These are phyloP conservation scores for Sceloporus tristichus DNA, from an alignment of 2,113 vertebrate genomes.

Conservation along the genomic window DNA sequence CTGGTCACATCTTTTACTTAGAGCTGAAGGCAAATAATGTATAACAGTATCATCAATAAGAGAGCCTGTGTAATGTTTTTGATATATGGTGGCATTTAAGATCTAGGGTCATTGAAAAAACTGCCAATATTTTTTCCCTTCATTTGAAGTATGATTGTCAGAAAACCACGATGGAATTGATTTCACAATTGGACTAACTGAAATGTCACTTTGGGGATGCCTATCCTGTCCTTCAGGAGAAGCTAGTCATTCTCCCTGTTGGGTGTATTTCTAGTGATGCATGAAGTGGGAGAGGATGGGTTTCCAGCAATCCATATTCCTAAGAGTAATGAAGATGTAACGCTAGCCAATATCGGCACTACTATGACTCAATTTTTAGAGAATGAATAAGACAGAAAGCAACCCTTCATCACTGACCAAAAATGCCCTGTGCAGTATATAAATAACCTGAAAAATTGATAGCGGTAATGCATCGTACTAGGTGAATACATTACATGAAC, in stretches of 20 bases:
- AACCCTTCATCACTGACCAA: slow-evolving; percentile 19
- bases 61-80: slow-evolving; percentile 38
- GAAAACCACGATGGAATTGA: slow-evolving; percentile 22
- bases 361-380: slow-evolving; percentile 14
- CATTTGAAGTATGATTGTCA: slow-evolving; percentile 33
- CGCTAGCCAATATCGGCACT: slow-evolving; percentile 33
- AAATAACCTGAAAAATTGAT: slow-evolving; percentile 50
- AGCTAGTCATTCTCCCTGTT: background rate
- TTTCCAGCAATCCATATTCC: slow-evolving; percentile 7
- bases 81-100: slow-evolving; percentile 32
- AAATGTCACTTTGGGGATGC: slow-evolving; percentile 13
- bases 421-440: slow-evolving; percentile 33
- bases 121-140: slow-evolving; percentile 22
- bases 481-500: slow-evolving; percentile 23
- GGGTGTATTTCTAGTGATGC: background rate
- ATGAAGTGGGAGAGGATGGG: background rate
- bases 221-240: background rate
- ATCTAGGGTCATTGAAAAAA: slow-evolving; percentile 35
- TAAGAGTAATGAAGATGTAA: slow-evolving; percentile 37
- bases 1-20: slow-evolving; percentile 28
- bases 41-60: slow-evolving; percentile 27
- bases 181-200: slow-evolving; percentile 4
- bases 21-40: slow-evolving; percentile 33
- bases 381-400: slow-evolving; percentile 35
- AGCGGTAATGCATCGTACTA: slow-evolving; percentile 27